A percentile compares a stretch with the other conserved stretches of the same genome.
These are phyloP conservation scores for Otis tarda DNA, from an alignment of 2,113 vertebrate species.

Conservation along the genomic window DNA sequence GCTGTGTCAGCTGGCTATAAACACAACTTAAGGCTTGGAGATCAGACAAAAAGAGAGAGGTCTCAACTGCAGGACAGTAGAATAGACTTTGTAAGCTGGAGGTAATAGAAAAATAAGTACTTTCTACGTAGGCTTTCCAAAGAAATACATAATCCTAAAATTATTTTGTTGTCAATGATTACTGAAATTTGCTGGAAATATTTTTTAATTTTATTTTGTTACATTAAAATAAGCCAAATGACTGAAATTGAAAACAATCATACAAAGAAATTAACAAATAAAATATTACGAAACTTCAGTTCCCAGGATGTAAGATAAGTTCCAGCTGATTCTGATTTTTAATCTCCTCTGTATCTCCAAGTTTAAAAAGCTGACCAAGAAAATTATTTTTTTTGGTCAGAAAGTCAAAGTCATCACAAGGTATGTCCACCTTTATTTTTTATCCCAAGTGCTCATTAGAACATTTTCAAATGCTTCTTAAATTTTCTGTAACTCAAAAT, in stretches of 20 bases:
- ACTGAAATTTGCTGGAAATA: background rate
- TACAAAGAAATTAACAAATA: background rate
- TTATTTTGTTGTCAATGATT: background rate
- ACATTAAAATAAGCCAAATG: background rate
- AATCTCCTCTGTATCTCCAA: background rate
- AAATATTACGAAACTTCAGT: background rate
- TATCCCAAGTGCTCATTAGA: background rate
- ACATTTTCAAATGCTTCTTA: background rate
- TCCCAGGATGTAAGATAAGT: background rate
- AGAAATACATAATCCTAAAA: background rate
- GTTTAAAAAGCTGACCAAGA: background rate
- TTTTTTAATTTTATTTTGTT: background rate
- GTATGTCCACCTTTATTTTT: background rate
- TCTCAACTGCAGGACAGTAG: background rate
- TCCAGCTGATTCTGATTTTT: background rate
- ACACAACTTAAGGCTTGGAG: background rate
- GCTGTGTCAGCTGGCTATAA: background rate
- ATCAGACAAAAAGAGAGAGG: background rate
- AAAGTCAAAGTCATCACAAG: background rate
- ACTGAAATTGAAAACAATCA: background rate
- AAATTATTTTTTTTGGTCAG: background rate
- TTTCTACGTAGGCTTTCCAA: background rate
- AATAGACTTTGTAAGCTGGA: background rate
- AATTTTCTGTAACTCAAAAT: background rate
- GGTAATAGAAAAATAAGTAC: background rate